phyloP scores from a whole-genome alignment of 35 echinoderm and acorn worm genomes.

The Ptychodera flava region DNA sequence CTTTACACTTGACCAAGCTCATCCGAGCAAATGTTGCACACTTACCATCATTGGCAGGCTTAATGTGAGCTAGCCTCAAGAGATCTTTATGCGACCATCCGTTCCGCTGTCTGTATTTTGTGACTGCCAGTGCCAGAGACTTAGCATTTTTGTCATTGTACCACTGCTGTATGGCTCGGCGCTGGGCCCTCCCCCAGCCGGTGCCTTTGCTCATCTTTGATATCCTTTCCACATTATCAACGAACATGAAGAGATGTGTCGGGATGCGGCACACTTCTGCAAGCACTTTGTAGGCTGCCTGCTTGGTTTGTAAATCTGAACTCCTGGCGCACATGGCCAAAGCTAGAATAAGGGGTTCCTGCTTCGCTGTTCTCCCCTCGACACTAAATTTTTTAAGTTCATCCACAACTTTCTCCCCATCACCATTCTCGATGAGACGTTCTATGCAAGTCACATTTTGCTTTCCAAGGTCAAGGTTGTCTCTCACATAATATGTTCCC shows the following conservation, averaged over 20 bases:
- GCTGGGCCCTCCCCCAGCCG: slow-evolving; percentile 76
- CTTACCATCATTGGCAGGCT: slow-evolving; percentile 75
- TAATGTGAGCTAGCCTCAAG: slow-evolving; percentile 75
- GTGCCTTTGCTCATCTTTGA: slow-evolving; percentile 29
- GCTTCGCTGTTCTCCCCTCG: slow-evolving; percentile 28
- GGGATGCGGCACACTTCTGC: slow-evolving; percentile 62
- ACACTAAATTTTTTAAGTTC: slow-evolving; percentile 45
- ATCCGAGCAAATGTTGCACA: no score
- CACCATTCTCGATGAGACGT: neutral
- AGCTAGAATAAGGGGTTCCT: slow-evolving; percentile 45
- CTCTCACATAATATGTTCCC: slow-evolving; percentile 68
- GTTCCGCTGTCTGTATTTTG: slow-evolving; percentile 55
- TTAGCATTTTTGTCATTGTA: slow-evolving; percentile 66
- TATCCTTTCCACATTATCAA: slow-evolving; percentile 51
- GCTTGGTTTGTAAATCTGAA: slow-evolving; percentile 46
- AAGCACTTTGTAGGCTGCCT: slow-evolving; percentile 51
- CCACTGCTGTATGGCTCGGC: slow-evolving; percentile 67
- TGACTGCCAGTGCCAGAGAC: slow-evolving; percentile 52
- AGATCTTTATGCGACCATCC: slow-evolving; percentile 91
- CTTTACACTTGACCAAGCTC: no score
- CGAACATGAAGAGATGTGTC: slow-evolving; percentile 70
- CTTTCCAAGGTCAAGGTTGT: slow-evolving; percentile 50
- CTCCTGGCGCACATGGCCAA: slow-evolving; percentile 57
- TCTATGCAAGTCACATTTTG: slow-evolving; percentile 1
- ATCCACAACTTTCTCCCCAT: slow-evolving; percentile 61